phyloP scores from a whole-genome alignment of 2,797 vertebrate genomes.

The Phrynocephalus forsythii region DNA sequence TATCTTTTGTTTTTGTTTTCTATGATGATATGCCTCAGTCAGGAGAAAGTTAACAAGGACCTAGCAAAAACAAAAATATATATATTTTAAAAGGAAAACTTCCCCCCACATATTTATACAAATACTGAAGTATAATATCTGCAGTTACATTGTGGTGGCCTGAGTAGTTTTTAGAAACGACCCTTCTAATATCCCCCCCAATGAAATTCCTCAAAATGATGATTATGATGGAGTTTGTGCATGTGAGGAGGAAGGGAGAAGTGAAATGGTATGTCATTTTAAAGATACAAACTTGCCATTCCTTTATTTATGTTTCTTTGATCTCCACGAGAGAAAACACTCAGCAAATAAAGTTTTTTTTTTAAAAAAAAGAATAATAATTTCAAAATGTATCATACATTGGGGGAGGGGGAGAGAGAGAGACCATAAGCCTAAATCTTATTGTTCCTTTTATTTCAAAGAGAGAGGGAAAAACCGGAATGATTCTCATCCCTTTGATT shows the following conservation, averaged over 20 bases:
- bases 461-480: constrained; percentile 74
- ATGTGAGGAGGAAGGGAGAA: background rate
- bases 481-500: constrained; percentile 88
- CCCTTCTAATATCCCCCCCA: background rate
- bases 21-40: no score
- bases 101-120: no score
- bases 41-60: no score
- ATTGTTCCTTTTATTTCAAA: constrained; percentile 85
- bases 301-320: background rate
- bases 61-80: no score
- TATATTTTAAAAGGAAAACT: no score
- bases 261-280: background rate
- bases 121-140: background rate
- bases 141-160: background rate
- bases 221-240: no score
- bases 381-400: constrained; percentile 56
- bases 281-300: background rate
- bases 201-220: background rate
- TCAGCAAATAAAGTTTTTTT: background rate
- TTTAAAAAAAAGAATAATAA: constrained; percentile 31
- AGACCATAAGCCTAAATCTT: constrained; percentile 74
- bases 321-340: background rate
- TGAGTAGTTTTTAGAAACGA: background rate
- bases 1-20: background rate
- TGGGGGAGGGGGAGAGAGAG: constrained; percentile 45